Base-by-base conservation (phyloP, 2,113 vertebrate species). In the Corythoichthys haematopterus region DNA sequence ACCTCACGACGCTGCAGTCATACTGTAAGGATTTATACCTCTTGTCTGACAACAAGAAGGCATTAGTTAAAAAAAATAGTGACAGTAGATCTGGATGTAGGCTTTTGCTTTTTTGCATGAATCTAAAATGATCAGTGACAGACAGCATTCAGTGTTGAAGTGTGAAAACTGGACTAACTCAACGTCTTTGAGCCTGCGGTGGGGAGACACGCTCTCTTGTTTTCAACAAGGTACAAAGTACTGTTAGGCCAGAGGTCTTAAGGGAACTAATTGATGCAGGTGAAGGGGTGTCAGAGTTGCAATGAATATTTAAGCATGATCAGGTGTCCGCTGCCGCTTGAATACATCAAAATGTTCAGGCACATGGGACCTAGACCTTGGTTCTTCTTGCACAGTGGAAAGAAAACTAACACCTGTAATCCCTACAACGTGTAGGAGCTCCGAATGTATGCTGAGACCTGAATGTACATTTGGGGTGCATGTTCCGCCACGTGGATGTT, bases 321-420 rank as follows among this genome's bases (percentile, higher is more conserved):
- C 88, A 47, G 65, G 83, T 92, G 89, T 89, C 90, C 35, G 2
- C 3, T 55, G 69, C 4, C 60, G 71, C 70, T 75, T 57, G 48
- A 59, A 45, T 64, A 75, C 58, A 14, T 80, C 80, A 61, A 87
- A 82, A 82, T 69, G 66, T 64, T 65, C 6, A 0, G 36, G 51
- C 72, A 38, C 62, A 74, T 40, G 4, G 69, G 51, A 69, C 72
- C 53, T 40, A 57, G 33, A 40, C 56, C 35, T 66, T 65, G 78
- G 80, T 88, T 87, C 70, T 69, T 87, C 83, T 89, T 87, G 81
- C 85, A 85, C 69, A 71, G 85, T 83, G 87, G 90, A 92, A 91
- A 90, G 90, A 90, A 92, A 92, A 78, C 79, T 73, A 89, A 91
- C 86, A 91, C 91, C 90, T 74, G 72, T 89, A 86, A 88, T 84